These are phyloP conservation scores for Pedicia rivosa DNA, from an alignment of 2,888 invertebrate genomes.

Conservation along the genomic window DNA sequence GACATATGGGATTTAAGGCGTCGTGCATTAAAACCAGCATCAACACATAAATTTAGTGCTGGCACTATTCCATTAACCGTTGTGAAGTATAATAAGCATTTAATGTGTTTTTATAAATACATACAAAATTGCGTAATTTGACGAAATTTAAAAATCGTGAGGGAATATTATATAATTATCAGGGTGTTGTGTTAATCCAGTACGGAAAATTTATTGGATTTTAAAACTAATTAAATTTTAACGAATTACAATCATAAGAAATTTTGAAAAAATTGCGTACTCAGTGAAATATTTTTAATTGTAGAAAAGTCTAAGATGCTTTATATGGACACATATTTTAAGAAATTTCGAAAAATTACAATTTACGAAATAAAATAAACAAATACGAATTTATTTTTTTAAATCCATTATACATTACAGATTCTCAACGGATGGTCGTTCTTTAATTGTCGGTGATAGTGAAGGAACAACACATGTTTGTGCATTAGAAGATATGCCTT, in stretches of 20 bases:
- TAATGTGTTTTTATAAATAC: too few species aligned
- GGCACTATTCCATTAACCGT: conserved; percentile 23
- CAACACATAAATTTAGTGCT: conserved; percentile 18
- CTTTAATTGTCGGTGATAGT: conserved; percentile 50
- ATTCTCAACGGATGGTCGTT: conserved; percentile 51
- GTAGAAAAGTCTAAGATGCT: too few species aligned
- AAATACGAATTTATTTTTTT: background rate
- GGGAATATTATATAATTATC: too few species aligned
- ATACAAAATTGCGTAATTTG: too few species aligned
- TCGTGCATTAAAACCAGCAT: conserved; percentile 47
- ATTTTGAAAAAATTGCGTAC: too few species aligned
- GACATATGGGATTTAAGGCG: conserved; percentile 66
- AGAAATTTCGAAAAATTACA: background rate
- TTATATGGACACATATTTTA: conserved; percentile 17
- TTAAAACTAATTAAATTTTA: too few species aligned
- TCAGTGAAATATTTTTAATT: too few species aligned
- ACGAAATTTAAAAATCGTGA: too few species aligned
- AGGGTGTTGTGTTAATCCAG: too few species aligned
- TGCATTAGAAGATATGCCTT: conserved; percentile 58
- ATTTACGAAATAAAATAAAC: conserved; percentile 36
- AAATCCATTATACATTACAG: conserved; percentile 21
- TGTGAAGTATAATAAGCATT: conserved; percentile 37
- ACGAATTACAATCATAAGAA: too few species aligned
- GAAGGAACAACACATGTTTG: conserved; percentile 49
- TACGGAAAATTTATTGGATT: too few species aligned